Base-by-base conservation (phyloP, 2,797 vertebrate genomes). In the Platalea minor region DNA sequence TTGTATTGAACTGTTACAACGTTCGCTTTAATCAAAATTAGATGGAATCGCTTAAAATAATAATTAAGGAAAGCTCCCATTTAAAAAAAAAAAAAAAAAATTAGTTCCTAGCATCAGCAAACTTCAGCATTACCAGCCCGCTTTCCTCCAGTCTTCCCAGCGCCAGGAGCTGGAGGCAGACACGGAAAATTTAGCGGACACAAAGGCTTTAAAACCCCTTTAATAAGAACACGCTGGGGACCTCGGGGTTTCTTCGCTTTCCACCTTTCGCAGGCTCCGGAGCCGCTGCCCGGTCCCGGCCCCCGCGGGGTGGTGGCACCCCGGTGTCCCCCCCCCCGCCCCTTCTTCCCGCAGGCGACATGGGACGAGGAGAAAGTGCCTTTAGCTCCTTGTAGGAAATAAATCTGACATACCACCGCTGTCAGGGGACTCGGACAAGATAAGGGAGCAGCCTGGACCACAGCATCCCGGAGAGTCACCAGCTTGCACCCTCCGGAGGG, bases 21-120 rank as follows among this genome's bases (percentile, higher is more conserved):
- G 50, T 51, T 83, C 18, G 31, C 78, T 93, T 90, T 88, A 60
- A 92, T 95, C 87, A 68, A 84, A 95, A 95, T 85, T 87, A 89
- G 81, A 48, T 18, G 41, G 48, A 85, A 89, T 75, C 28, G 17
- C 86, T 89, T 87, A 59, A 95, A 95, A 92, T 56, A 80, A 72
- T 70, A 88, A 95, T 83, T 85, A 93, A 78, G 72, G 37, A 76
- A 73, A 72, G 21, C 20, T 50, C 67, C 7, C 12, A 12, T 69
- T 57, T 8, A 13, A 12, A 37, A 51, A 33, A 35, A 35, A 35
- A 43, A 39, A 43, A 39, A 64, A 41, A 2, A 24, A 65, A 43
- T 74, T 56, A 54, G 35, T 70, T 90, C 19, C 13, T 19, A 78
- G 37, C 76, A 35, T 67, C 86, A 78, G 53, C 54, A 75, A 85